Conservation (phyloP, 2,888 invertebrate species). For the Ophion obscuratus region DNA sequence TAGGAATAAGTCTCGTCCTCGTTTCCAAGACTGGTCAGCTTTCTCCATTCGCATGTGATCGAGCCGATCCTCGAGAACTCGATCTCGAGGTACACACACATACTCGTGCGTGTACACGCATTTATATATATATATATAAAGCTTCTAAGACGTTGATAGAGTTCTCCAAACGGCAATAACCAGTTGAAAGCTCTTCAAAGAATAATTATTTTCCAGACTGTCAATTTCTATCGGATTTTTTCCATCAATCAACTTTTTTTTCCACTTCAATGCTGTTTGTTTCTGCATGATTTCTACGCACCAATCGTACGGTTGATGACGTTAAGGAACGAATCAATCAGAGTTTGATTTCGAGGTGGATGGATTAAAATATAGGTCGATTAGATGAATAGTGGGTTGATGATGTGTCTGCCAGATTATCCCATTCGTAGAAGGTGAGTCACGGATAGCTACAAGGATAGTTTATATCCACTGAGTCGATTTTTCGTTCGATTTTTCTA, state of each 20-base stretch:
- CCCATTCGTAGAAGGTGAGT: not conserved
- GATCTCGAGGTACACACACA: constrained; percentile 27
- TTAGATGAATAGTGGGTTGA: not conserved
- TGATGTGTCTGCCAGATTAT: constrained; percentile 3
- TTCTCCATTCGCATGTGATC: constrained; percentile 74
- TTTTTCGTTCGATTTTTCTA: too few relatives aligned
- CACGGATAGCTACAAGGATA: too few relatives aligned
- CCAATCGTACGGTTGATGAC: not conserved
- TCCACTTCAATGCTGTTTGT: constrained; percentile 6
- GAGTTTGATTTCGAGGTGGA: constrained; percentile 39
- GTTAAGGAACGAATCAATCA: constrained; percentile 13
- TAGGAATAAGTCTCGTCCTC: constrained; percentile 76
- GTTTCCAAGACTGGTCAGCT: constrained; percentile 75
- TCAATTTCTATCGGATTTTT: constrained; percentile 63
- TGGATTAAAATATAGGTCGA: constrained; percentile 35
- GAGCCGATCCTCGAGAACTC: constrained; percentile 47
- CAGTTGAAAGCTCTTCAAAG: constrained; percentile 14
- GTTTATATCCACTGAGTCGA: too few relatives aligned
- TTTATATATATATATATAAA: too few relatives aligned
- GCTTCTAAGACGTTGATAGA: not conserved
- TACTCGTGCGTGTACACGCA: not conserved
- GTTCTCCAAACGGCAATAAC: constrained; percentile 36
- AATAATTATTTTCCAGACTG: constrained; percentile 42
- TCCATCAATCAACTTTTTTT: constrained; percentile 2
- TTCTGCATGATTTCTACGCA: constrained; percentile 22